Conservation (phyloP, 2,797 vertebrate species). For the Esox masquinongy region DNA sequence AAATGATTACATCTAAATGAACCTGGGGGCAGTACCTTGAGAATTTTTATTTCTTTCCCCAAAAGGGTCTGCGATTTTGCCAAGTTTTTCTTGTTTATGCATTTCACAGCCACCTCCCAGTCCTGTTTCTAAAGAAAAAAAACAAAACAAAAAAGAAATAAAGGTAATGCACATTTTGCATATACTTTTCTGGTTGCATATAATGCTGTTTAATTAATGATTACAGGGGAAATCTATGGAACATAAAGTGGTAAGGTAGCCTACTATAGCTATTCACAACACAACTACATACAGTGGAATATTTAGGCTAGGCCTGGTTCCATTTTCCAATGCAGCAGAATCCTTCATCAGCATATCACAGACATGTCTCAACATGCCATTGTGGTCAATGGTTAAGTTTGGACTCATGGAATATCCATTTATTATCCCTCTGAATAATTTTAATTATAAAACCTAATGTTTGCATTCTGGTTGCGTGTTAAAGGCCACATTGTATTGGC, state of each 20-base stretch:
- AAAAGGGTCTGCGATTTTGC: conserved; percentile 95
- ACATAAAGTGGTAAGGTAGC: neutral
- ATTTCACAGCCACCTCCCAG: conserved; percentile 97
- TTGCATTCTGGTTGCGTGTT: no score
- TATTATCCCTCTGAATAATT: neutral
- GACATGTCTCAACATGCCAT: neutral
- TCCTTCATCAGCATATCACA: neutral
- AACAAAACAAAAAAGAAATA: no score
- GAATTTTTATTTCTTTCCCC: conserved; percentile 97
- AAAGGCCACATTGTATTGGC: no score
- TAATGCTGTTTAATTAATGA: neutral
- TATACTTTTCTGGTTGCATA: neutral
- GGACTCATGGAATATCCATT: neutral
- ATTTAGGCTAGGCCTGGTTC: neutral
- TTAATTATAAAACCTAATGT: neutral
- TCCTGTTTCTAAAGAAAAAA: conserved; percentile 88
- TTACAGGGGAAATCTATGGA: neutral
- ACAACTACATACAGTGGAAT: neutral
- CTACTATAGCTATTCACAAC: neutral
- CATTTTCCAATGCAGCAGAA: neutral
- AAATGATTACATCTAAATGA: neutral
- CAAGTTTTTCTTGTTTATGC: conserved; percentile 98
- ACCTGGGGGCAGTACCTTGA: conserved; percentile 82
- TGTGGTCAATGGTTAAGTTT: neutral
- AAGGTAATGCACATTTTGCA: neutral